Evolutionary conservation across 2,888 invertebrate genomes (phyloP).

Genomic region (Phymatocera aterrima): DNA sequence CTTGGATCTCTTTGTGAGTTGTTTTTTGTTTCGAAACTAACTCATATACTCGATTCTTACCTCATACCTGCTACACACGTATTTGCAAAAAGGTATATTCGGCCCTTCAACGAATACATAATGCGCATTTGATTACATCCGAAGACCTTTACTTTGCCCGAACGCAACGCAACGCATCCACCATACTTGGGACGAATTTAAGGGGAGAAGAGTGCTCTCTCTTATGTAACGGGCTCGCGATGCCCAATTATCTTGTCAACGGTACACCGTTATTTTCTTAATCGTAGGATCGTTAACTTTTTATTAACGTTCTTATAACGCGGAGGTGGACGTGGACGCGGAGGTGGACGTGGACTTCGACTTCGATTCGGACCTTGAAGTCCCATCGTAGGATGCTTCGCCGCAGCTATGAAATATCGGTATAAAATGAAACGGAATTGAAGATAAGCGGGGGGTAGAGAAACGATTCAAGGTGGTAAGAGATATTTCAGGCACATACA

Average conservation of each 20-base stretch:
- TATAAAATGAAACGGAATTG: neutral
- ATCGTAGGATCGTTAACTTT: constrained; percentile 44
- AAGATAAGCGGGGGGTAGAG: neutral
- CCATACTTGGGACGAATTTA: neutral
- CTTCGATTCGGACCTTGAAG: too few species aligned
- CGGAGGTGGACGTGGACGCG: neutral
- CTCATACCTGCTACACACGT: neutral
- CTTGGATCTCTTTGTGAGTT: too few species aligned
- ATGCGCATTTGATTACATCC: too few species aligned
- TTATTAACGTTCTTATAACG: constrained; percentile 28
- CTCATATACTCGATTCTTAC: too few species aligned
- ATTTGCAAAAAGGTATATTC: neutral
- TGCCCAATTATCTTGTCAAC: constrained; percentile 40
- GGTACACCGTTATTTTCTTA: constrained; percentile 44
- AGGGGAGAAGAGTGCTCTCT: neutral
- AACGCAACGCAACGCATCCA: neutral
- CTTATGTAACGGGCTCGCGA: constrained; percentile 24
- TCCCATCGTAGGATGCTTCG: too few species aligned
- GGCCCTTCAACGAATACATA: neutral
- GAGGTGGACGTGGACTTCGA: too few species aligned
- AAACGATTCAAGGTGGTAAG: neutral
- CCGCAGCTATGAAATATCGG: too few species aligned
- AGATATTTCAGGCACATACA: too few species aligned
- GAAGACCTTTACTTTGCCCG: constrained; percentile 4
- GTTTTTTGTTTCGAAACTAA: too few species aligned